Conservation (phyloP, 2,797 vertebrate genomes). For the Acanthopagrus latus region DNA sequence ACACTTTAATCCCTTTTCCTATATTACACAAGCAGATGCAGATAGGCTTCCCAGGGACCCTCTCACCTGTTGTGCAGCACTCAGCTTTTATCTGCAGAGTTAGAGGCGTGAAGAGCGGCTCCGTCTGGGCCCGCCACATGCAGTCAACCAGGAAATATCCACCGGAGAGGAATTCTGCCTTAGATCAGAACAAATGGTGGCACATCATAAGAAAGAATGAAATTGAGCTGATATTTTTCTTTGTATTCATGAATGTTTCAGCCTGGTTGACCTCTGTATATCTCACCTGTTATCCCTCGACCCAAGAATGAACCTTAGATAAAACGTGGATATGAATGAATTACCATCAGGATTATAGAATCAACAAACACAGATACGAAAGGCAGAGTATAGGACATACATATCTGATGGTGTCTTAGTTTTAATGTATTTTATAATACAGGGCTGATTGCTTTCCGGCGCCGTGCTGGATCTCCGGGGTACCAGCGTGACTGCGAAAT, state of each 20-base stretch:
- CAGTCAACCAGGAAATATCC: not conserved
- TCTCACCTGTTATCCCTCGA: not conserved
- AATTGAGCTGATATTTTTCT: not conserved
- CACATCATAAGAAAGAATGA: not conserved
- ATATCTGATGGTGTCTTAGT: not conserved
- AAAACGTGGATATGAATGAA: not conserved
- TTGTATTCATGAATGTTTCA: not conserved
- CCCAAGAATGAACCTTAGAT: not conserved
- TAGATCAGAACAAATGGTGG: not conserved
- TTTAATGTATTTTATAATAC: not conserved
- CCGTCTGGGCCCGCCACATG: not conserved
- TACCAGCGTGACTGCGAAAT: too few species aligned
- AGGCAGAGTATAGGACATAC: too few species aligned
- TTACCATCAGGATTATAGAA: too few species aligned
- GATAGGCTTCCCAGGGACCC: conserved; percentile 1
- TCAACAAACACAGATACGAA: too few species aligned
- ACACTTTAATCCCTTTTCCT: conserved; percentile 30
- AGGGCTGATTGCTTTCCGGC: too few species aligned
- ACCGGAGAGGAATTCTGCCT: not conserved
- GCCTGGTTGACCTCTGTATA: too few species aligned
- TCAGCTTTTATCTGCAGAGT: not conserved
- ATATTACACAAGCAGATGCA: conserved; percentile 18
- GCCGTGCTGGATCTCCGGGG: too few species aligned
- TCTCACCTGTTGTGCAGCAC: not conserved
- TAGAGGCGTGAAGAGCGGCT: conserved; percentile 6